A percentile compares a stretch with the other conserved stretches of the same genome.
Evolutionary conservation across 2,113 vertebrate species (phyloP).

Genomic region (Camelus dromedarius): DNA sequence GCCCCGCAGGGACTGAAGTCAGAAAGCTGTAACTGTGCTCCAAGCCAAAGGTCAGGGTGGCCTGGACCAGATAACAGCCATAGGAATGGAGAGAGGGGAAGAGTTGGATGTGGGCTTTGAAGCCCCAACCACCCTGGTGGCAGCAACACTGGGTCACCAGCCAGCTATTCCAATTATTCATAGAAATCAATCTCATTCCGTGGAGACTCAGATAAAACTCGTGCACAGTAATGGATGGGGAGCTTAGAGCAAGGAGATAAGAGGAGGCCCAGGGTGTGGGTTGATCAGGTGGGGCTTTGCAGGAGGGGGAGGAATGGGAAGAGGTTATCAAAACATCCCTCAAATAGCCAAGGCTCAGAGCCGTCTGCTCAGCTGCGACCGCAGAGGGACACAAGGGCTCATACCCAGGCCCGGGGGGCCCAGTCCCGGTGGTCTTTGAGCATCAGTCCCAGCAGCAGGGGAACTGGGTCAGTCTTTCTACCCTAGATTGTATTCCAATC

Average conservation of each 20-base stretch:
- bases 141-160: slow-evolving; percentile 62
- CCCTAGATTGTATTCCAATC: not conserved
- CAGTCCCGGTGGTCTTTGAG: not conserved
- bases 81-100: not conserved
- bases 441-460: not conserved
- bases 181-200: slow-evolving; percentile 76
- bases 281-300: slow-evolving; percentile 70
- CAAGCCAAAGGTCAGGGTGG: not conserved
- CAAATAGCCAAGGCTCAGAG: slow-evolving; percentile 67
- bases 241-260: slow-evolving; percentile 80
- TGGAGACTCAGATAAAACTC: slow-evolving; percentile 74
- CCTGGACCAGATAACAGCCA: not conserved
- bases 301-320: slow-evolving; percentile 2
- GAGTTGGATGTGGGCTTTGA: slow-evolving; percentile 4
- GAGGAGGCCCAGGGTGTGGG: slow-evolving; percentile 45
- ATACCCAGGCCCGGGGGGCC: not conserved
- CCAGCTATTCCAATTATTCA: slow-evolving; percentile 82
- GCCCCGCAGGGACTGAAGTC: not conserved
- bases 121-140: slow-evolving; percentile 36
- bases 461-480: not conserved
- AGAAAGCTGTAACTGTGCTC: not conserved
- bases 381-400: not conserved
- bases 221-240: slow-evolving; percentile 72
- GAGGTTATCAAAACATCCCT: slow-evolving; percentile 82
- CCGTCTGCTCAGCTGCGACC: not conserved